Evolutionary conservation across 2,888 invertebrate genomes (phyloP).

Genomic region (Drosophila nr. fundita): DNA sequence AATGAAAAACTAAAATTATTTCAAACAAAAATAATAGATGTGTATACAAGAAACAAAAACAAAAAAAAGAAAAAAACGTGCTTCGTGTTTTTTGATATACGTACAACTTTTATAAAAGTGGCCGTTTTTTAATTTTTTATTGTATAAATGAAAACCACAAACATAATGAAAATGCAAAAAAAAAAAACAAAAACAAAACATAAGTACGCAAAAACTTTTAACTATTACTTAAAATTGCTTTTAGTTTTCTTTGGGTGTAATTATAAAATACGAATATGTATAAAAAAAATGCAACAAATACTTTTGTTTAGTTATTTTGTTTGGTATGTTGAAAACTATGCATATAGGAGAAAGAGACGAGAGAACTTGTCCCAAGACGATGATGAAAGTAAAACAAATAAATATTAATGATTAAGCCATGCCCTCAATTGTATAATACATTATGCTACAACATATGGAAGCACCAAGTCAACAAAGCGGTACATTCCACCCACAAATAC

Average conservation of each 20-base stretch:
- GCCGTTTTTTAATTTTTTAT: slow-evolving; percentile 63
- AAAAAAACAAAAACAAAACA: slow-evolving; percentile 19
- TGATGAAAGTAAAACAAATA: slow-evolving; percentile 35
- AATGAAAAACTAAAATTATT: slow-evolving; percentile 60
- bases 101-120: slow-evolving; percentile 61
- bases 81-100: slow-evolving; percentile 71
- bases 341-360: slow-evolving; percentile 39
- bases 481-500: slow-evolving; percentile 70
- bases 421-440: slow-evolving; percentile 83
- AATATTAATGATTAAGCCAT: slow-evolving; percentile 78
- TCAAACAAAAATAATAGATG: slow-evolving; percentile 59
- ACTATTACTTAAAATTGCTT: slow-evolving; percentile 54
- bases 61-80: slow-evolving; percentile 42
- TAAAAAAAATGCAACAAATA: slow-evolving; percentile 36
- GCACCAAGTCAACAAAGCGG: slow-evolving; percentile 75
- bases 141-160: slow-evolving; percentile 44
- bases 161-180: slow-evolving; percentile 13
- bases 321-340: slow-evolving; percentile 71
- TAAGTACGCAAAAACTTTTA: slow-evolving; percentile 47
- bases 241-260: slow-evolving; percentile 61
- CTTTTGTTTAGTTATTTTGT: slow-evolving; percentile 64
- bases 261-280: slow-evolving; percentile 18
- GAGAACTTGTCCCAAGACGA: slow-evolving; percentile 31
- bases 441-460: slow-evolving; percentile 69
- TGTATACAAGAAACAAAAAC: slow-evolving; percentile 28